These are phyloP conservation scores for Drosophila bocki DNA, from an alignment of 1,140 invertebrate genomes.

Conservation along the genomic window DNA sequence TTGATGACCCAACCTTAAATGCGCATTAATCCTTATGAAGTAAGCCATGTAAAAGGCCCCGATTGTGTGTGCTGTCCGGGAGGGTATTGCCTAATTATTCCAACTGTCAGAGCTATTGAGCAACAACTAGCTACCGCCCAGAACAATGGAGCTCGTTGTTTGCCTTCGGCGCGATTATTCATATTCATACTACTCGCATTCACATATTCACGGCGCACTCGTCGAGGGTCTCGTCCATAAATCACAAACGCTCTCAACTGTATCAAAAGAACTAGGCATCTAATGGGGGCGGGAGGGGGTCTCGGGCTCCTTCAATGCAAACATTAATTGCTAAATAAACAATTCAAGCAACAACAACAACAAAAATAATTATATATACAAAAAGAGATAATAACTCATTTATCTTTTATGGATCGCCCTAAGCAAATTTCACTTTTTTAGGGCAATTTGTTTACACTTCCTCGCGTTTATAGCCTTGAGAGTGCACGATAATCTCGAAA, in stretches of 20 bases:
- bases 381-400: constrained; percentile 44
- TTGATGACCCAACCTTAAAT: constrained; percentile 14
- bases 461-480: constrained; percentile 17
- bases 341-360: constrained; percentile 35
- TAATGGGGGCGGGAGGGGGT: constrained; percentile 5
- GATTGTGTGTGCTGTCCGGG: constrained; percentile 14
- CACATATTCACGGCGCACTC: constrained; percentile 23
- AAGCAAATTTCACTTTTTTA: constrained; percentile 47
- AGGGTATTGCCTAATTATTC: constrained; percentile 33
- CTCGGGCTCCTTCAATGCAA: constrained; percentile 11
- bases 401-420: constrained; percentile 41
- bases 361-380: background rate
- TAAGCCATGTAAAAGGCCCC: constrained; percentile 43
- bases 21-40: constrained; percentile 43
- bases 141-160: constrained; percentile 68
- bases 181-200: constrained; percentile 42
- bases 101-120: constrained; percentile 36
- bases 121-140: constrained; percentile 19
- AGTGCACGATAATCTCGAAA: constrained; percentile 20
- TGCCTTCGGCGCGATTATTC: constrained; percentile 41
- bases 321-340: constrained; percentile 63
- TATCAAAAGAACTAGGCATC: constrained; percentile 68
- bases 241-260: constrained; percentile 72
- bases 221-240: constrained; percentile 67
- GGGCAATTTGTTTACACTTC: constrained; percentile 48